These are phyloP conservation scores for Diarsia rubi DNA, from an alignment of 2,888 invertebrate species.

Conservation along the genomic window DNA sequence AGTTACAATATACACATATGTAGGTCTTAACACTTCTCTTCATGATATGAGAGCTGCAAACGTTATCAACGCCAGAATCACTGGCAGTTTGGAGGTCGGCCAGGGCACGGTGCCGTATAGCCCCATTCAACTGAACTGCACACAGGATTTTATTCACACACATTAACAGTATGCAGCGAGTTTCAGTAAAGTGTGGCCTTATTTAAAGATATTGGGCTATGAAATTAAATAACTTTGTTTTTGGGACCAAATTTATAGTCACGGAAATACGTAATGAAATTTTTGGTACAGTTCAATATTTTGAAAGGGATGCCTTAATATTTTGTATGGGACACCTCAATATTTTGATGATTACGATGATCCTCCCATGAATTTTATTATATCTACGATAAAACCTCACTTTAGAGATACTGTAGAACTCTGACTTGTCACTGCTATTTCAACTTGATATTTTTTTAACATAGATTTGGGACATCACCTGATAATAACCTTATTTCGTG, in stretches of 20 bases:
- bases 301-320: too few species aligned
- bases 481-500: neutral
- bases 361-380: too few species aligned
- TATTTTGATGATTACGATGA: too few species aligned
- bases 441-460: neutral
- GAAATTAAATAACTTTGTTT: neutral
- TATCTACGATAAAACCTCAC: neutral
- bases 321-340: too few species aligned
- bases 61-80: conserved; percentile 43
- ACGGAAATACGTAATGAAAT: too few species aligned
- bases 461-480: neutral
- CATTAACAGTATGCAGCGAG: conserved; percentile 21
- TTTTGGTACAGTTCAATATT: neutral
- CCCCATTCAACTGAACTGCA: conserved; percentile 42
- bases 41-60: conserved; percentile 44
- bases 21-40: conserved; percentile 14
- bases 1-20: conserved; percentile 11
- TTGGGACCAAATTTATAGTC: neutral
- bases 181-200: neutral
- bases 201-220: neutral
- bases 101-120: conserved; percentile 54
- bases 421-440: conserved; percentile 35
- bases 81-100: conserved; percentile 50
- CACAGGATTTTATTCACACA: conserved; percentile 44
- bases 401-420: neutral